A percentile compares a stretch with the other conserved stretches of the same genome.
phyloP scores from a whole-genome alignment of 2,797 vertebrate genomes.

The Anguilla obscura region DNA sequence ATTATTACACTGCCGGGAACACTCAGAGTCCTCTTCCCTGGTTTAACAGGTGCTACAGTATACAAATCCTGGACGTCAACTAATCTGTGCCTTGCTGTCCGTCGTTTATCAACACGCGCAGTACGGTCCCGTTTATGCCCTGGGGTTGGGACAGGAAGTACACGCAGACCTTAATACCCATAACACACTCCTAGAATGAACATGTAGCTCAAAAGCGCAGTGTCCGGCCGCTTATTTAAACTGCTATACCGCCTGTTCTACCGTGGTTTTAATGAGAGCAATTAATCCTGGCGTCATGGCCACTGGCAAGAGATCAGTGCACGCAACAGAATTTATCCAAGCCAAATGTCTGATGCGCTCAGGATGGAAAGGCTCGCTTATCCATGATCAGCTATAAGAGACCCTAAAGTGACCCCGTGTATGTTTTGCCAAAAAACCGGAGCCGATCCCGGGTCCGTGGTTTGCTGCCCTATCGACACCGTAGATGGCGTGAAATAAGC shows the following conservation, averaged over 20 bases:
- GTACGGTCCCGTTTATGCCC: not conserved
- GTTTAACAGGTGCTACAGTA: not conserved
- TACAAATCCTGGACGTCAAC: conserved; percentile 11
- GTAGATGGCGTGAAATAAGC: not conserved
- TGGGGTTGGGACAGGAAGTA: not conserved
- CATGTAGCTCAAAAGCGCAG: not conserved
- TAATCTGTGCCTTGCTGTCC: conserved; percentile 6
- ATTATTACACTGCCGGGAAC: not conserved
- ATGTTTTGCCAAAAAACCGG: not conserved
- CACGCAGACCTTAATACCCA: not conserved
- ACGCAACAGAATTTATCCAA: conserved; percentile 6
- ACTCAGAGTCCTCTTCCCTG: not conserved
- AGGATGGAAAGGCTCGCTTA: not conserved
- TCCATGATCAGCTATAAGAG: not conserved
- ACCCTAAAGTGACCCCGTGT: not conserved
- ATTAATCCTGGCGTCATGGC: not conserved
- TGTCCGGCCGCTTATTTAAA: not conserved
- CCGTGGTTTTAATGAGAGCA: not conserved
- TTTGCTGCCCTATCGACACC: not conserved
- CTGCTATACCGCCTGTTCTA: not conserved
- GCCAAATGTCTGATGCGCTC: not conserved
- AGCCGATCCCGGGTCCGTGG: not conserved
- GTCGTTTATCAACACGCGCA: conserved; percentile 12
- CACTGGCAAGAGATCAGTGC: not conserved
- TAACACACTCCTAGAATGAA: not conserved